Base-by-base conservation (phyloP, 2,888 invertebrate genomes). In the Eledone cirrhosa region DNA sequence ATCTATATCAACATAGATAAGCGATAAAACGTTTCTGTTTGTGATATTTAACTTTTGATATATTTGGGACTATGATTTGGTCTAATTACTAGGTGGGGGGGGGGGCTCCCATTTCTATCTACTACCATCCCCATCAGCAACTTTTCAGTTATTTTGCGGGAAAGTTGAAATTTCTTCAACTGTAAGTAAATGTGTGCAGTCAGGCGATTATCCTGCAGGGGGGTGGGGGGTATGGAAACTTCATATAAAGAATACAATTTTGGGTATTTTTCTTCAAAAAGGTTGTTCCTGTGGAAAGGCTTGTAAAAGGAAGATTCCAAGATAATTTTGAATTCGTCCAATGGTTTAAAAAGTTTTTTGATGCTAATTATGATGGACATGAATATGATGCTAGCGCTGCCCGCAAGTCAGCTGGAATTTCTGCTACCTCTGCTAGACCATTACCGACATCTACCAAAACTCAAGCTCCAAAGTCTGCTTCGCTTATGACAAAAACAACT, bases 281-380 rank as follows among this genome's bases (percentile, higher is more conserved):
- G 98, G 97, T 98, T 91, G 97, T 99, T 92, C 97, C 98, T 85
- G 98, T 99, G 92, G 99, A 99, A 93, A 97, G 95, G 93, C 94
- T 99, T 93, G 97, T 99, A 91, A 99, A 99, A 92, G 99, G 97
- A 90, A 95, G 98, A 90, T 99, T 99, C 93, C 99, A 99, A 94
- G 99, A 99, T 93, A 99, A 99, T 93, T 99, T 99, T 94, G 99
- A 99, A 93, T 99, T 99, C 93, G 95, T 99, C 88, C 99, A 99
- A 93, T 99, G 99, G 99, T 99, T 99, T 93, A 99, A 99, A 94
- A 98, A 98, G 92, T 99, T 99, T 93, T 99, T 99, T 92, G 99
- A 99, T 93, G 98, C 99, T 86, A 99, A 99, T 93, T 99, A 98
- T 92, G 97, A 98, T 91, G 98, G 98, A 85, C 94, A 95, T 88